Percentiles rank a stretch among this genome's conserved stretches.
Evolutionary conservation across 2,113 vertebrate species (phyloP).

Genomic region (Stegostoma tigrinum): DNA sequence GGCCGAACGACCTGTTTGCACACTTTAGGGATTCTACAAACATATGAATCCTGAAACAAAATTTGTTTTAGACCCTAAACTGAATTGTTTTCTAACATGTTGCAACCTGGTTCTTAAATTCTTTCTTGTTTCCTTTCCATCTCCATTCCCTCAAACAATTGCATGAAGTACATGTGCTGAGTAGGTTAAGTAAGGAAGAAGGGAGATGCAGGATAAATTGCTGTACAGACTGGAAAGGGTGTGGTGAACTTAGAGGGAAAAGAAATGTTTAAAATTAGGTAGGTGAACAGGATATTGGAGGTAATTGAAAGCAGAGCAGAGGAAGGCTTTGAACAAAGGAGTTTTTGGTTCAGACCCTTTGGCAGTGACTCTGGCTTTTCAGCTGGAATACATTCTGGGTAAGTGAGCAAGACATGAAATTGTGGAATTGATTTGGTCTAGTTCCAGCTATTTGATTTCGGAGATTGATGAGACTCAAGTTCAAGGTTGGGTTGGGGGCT

Average conservation of each 20-base stretch:
- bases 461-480: not conserved
- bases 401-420: slow-evolving; percentile 23
- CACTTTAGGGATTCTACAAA: too few species aligned
- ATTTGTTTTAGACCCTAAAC: not conserved
- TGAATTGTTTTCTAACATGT: not conserved
- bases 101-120: not conserved
- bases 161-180: not conserved
- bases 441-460: not conserved
- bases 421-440: slow-evolving; percentile 27
- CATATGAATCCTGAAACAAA: too few species aligned
- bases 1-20: too few species aligned
- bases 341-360: slow-evolving; percentile 20
- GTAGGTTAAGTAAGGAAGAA: not conserved
- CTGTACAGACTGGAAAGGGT: not conserved
- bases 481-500: not conserved
- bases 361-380: slow-evolving; percentile 19
- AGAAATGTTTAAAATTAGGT: slow-evolving; percentile 11
- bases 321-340: slow-evolving; percentile 31
- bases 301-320: slow-evolving; percentile 27
- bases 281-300: slow-evolving; percentile 24
- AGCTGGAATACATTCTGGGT: slow-evolving; percentile 26
- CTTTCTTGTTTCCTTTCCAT: not conserved
- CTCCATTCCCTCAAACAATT: not conserved
- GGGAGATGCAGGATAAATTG: too few species aligned
- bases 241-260: not conserved